A percentile compares a stretch with the other conserved stretches of the same genome.
Conservation (phyloP, 2,797 vertebrate species). For the Protosalanx chinensis region DNA sequence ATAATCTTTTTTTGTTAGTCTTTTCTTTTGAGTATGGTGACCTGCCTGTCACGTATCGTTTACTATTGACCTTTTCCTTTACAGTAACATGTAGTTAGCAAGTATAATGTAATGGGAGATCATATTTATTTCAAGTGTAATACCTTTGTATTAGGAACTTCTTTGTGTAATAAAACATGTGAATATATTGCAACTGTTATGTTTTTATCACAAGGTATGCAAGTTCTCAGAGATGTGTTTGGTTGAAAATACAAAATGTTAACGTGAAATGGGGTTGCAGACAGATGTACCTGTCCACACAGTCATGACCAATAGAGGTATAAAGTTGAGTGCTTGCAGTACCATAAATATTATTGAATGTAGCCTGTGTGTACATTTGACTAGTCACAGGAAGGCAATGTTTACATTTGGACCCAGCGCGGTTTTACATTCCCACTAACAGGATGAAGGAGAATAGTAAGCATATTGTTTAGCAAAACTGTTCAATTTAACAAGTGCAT, state of each 20-base stretch:
- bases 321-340: constrained; percentile 26
- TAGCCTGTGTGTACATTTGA: constrained; percentile 43
- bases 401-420: constrained; percentile 50
- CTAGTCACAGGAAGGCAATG: constrained; percentile 15
- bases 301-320: constrained; percentile 26
- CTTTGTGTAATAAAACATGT: constrained; percentile 77
- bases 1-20: constrained; percentile 57
- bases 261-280: not conserved
- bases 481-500: not conserved
- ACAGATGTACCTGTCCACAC: not conserved
- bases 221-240: constrained; percentile 16
- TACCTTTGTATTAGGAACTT: constrained; percentile 75
- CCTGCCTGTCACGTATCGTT: constrained; percentile 32
- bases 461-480: not conserved
- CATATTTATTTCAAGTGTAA: constrained; percentile 78
- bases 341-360: constrained; percentile 45
- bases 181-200: constrained; percentile 52
- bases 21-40: constrained; percentile 48
- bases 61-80: constrained; percentile 29
- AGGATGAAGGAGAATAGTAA: constrained; percentile 24
- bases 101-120: constrained; percentile 63
- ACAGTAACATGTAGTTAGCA: constrained; percentile 57
- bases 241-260: not conserved
- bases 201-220: constrained; percentile 32
- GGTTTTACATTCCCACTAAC: constrained; percentile 29